Evolutionary conservation across 2,888 invertebrate species (phyloP), one percentile per base, ranked within the genome.

Genomic region (Ophion obscuratus): DNA sequence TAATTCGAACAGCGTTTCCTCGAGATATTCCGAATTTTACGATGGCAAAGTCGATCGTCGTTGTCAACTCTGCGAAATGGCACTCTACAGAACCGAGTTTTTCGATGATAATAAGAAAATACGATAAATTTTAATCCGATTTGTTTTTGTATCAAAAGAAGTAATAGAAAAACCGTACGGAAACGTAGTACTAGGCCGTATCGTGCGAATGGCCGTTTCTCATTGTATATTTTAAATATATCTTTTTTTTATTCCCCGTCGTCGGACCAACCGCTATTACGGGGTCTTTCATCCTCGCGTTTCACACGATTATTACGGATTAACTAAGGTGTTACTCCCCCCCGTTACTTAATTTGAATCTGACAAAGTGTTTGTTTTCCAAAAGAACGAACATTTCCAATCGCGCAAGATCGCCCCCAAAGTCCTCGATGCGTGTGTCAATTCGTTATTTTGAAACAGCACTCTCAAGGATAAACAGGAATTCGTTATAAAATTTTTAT

Each of bases 21-120:
- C 66, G 71, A 61, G 66, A 86, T 87, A 78, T 64, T 77, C 70
- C 36, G 67, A 57, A 82, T 75, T 78, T 86, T 74, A 88, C 87
- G 87, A 81, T 85, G 88, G 81, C 88, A 90, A 85, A 90, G 87
- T 85, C 88, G 84, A 87, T 90, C 88, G 81, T 86, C 81, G 88
- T 79, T 67, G 66, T 82, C 84, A 73, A 86, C 79, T 61, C 40
- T 53, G 80, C 79, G 78, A 86, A 90, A 92, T 93, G 93, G 93
- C 93, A 93, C 93, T 90, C 91, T 90, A 90, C 90, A 86, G 88
- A 88, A 91, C 88, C 89, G 89, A 91, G 89, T 86, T 20, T 90
- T 88, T 90, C 77, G 84, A 82, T 84, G 59, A 82, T 88, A 89
- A 89, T 89, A 90, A 89, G 88, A 91, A 91, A 89, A 90, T 91